Conservation (phyloP, 2,888 invertebrate genomes). For the Celastrina argiolus region DNA sequence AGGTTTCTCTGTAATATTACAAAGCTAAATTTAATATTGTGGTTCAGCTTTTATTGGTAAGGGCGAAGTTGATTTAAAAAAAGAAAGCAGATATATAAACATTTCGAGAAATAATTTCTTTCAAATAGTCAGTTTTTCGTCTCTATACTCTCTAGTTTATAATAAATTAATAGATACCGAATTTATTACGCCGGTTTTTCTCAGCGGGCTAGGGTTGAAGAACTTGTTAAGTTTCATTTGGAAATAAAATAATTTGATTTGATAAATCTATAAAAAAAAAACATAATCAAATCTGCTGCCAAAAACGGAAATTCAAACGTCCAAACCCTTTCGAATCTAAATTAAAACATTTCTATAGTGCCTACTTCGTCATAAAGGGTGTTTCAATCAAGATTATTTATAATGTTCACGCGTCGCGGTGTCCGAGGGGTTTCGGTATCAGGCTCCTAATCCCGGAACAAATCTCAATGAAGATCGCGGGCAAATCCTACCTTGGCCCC, state of each 20-base stretch:
- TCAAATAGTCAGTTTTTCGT: not conserved
- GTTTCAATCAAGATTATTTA: constrained; percentile 23
- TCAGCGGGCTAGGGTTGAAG: too few species aligned
- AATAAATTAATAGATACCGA: too few species aligned
- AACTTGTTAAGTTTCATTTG: too few species aligned
- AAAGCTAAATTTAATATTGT: not conserved
- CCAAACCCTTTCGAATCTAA: not conserved
- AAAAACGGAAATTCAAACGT: not conserved
- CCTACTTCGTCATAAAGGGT: not conserved
- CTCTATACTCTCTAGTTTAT: not conserved
- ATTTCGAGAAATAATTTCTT: not conserved
- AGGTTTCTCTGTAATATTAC: not conserved
- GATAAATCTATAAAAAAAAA: too few species aligned
- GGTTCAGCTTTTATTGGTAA: constrained; percentile 8
- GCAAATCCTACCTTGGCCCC: constrained; percentile 57
- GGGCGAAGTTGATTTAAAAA: not conserved
- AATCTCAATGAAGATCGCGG: constrained; percentile 76
- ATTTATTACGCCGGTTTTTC: too few species aligned
- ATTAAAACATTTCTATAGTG: not conserved
- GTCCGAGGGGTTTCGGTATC: constrained; percentile 56
- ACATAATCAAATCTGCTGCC: not conserved
- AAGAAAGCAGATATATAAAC: not conserved
- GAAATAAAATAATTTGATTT: too few species aligned
- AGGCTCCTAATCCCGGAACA: constrained; percentile 74
- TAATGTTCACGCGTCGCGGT: constrained; percentile 22